These are phyloP conservation scores for Cerceris ruficornis DNA, from an alignment of 2,888 invertebrate genomes.

Conservation along the genomic window DNA sequence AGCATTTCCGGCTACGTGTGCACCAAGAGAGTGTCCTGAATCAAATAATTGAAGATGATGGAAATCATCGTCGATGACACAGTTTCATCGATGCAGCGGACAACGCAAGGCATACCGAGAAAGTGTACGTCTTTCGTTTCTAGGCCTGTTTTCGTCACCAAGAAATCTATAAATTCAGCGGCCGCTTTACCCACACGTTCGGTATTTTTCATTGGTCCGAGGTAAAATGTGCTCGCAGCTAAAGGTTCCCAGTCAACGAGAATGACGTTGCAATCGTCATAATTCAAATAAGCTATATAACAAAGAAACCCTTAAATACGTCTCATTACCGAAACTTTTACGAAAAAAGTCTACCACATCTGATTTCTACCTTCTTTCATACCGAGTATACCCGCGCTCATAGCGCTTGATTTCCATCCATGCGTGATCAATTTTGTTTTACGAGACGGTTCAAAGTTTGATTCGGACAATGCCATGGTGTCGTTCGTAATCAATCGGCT, in stretches of 20 bases:
- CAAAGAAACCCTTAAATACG: not conserved
- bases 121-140: slow-evolving; percentile 79
- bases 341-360: not conserved
- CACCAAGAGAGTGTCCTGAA: slow-evolving; percentile 80
- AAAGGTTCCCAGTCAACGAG: slow-evolving; percentile 82
- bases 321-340: slow-evolving; percentile 6
- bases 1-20: slow-evolving; percentile 79
- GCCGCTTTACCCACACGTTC: slow-evolving; percentile 79
- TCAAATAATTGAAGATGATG: not conserved
- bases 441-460: slow-evolving; percentile 71
- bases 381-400: slow-evolving; percentile 76
- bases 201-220: slow-evolving; percentile 80
- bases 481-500: slow-evolving; percentile 68
- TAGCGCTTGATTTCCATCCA: slow-evolving; percentile 82
- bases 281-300: slow-evolving; percentile 75
- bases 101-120: slow-evolving; percentile 73
- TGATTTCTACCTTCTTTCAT: slow-evolving; percentile 77
- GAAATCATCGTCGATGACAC: too few species aligned
- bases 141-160: slow-evolving; percentile 75
- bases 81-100: too few species aligned
- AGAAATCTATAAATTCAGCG: slow-evolving; percentile 79
- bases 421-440: slow-evolving; percentile 82
- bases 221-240: slow-evolving; percentile 80
- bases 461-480: slow-evolving; percentile 63
- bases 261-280: slow-evolving; percentile 81